Base-by-base conservation (phyloP, 2,888 invertebrate genomes). In the Chloromyia formosa region DNA sequence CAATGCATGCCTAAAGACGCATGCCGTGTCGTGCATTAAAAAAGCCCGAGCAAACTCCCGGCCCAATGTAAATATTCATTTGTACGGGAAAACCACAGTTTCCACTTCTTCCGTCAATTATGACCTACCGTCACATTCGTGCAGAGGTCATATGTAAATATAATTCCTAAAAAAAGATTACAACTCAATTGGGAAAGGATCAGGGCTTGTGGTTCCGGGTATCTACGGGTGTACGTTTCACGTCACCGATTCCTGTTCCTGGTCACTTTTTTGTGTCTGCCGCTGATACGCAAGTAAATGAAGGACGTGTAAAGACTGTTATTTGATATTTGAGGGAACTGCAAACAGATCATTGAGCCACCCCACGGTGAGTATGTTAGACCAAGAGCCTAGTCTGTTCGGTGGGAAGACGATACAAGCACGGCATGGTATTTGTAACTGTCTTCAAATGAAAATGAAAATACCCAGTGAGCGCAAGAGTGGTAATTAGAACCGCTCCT, bases 81-180 rank as follows among this genome's bases (percentile, higher is more conserved):
- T 66, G 49, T 49, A 12, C 14, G 49, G 23, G 22, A 45, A 66
- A 66, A 66, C 66, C 66, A 66, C 66, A 45, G 66, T 49, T 14
- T 16, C 49, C n/a, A n/a, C 18, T n/a, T 66, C 20, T 66, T 22
- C 9, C 20, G 45, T 45, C 49, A 45, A 66, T 66, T 66, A 42
- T 45, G 35, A 49, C 42, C 49, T 12, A 66, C 61, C 35, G 49
- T 22, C 66, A 66, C 14, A 66, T 45, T 45, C 35, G 42, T 49
- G 35, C 27, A 35, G 2, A 35, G 27, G 27, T 35, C 27, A 71
- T 71, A 71, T 71, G 71, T 71, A 71, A 71, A 71, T 49, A 49
- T 71, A 71, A 40, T 42, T 56, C 58, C 14, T 56, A 71, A 56
- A 35, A n/a, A 71, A 71, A 71, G 71, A 71, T 71, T 71, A 71